These are phyloP conservation scores for Leptoteleia sp. DNA, from an alignment of 1,140 invertebrate species.

Conservation along the genomic window DNA sequence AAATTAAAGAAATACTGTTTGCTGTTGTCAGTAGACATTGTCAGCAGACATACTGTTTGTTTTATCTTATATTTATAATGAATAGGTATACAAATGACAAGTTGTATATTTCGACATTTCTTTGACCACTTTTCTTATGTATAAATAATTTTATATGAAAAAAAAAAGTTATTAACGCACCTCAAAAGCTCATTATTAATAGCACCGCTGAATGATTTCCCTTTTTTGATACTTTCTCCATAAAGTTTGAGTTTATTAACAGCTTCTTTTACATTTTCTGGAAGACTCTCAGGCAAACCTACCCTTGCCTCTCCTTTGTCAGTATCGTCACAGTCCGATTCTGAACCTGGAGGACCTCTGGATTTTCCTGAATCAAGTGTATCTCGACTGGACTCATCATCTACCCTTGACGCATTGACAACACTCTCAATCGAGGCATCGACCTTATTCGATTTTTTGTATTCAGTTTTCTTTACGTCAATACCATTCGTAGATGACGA, in stretches of 20 bases:
- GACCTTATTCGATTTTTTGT: slow-evolving; percentile 68
- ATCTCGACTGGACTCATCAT: slow-evolving; percentile 79
- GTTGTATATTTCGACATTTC: no score
- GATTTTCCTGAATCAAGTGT: slow-evolving; percentile 77
- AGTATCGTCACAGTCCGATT: slow-evolving; percentile 76
- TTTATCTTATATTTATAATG: no score
- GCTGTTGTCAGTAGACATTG: no score
- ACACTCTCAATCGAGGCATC: slow-evolving; percentile 82
- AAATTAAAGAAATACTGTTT: no score
- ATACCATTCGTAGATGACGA: slow-evolving; percentile 71
- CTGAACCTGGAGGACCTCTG: slow-evolving; percentile 69
- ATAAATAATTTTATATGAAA: no score
- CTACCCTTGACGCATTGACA: slow-evolving; percentile 79
- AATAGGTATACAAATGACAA: no score
- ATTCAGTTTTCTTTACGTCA: slow-evolving; percentile 72
- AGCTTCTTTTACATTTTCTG: slow-evolving; percentile 82
- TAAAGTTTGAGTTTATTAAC: slow-evolving; percentile 83
- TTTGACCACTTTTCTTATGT: no score
- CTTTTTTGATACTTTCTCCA: slow-evolving; percentile 82
- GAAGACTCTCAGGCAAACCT: slow-evolving; percentile 82
- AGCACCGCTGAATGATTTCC: slow-evolving; percentile 84
- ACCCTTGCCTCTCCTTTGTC: slow-evolving; percentile 78
- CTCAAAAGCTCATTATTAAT: slow-evolving; percentile 84
- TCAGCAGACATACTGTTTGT: no score
- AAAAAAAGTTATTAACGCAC: slow-evolving; percentile 81